These are phyloP conservation scores for Agrochola macilenta DNA, from an alignment of 2,888 invertebrate genomes.

Conservation along the genomic window DNA sequence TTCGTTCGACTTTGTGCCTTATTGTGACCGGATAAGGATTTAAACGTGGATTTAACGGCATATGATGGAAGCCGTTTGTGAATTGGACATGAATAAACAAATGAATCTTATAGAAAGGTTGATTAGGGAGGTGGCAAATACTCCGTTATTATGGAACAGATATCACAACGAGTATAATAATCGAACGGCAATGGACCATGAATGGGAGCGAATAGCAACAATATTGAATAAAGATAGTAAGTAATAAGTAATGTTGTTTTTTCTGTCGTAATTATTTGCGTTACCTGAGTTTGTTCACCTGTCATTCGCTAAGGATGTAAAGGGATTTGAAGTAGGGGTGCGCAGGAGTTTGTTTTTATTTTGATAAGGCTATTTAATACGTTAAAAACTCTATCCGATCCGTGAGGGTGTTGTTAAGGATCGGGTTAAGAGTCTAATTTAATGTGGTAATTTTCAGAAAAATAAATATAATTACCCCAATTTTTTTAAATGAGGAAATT, in stretches of 20 bases:
- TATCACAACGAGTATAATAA: slow-evolving; percentile 58
- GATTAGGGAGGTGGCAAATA: slow-evolving; percentile 63
- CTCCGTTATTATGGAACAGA: slow-evolving; percentile 67
- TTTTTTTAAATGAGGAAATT: too few species aligned
- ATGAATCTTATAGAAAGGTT: slow-evolving; percentile 50
- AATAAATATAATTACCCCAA: background rate
- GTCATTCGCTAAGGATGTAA: background rate
- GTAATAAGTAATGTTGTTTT: slow-evolving; percentile 20
- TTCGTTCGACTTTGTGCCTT: slow-evolving; percentile 10
- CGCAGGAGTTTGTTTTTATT: slow-evolving; percentile 2
- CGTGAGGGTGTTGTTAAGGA: background rate
- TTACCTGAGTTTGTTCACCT: background rate
- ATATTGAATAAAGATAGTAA: slow-evolving; percentile 60
- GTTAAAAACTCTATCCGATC: background rate
- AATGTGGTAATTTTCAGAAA: background rate
- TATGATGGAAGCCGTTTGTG: background rate
- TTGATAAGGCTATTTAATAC: background rate
- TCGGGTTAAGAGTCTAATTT: too few species aligned
- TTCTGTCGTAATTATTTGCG: too few species aligned
- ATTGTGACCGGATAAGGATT: background rate
- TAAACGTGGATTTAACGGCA: background rate
- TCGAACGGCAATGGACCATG: slow-evolving; percentile 49
- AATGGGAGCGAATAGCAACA: slow-evolving; percentile 59
- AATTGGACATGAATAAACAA: slow-evolving; percentile 9
- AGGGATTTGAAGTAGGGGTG: background rate